Base-by-base conservation (phyloP, 1,140 invertebrate species). In the Centruroides vittatus region DNA sequence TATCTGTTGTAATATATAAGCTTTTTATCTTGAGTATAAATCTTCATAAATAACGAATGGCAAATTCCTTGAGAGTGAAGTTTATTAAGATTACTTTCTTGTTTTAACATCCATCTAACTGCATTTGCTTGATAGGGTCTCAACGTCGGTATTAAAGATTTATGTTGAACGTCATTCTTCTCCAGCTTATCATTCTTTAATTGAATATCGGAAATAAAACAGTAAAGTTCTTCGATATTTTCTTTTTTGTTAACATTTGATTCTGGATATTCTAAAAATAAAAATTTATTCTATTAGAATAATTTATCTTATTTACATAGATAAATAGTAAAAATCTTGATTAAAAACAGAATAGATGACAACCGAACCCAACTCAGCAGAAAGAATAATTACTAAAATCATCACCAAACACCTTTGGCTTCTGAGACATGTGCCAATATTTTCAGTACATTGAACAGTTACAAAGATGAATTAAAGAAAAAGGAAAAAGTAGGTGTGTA, bases 71-170 rank as follows among this genome's bases (percentile, higher is more conserved):
- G 61, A 11, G 60, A 60, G 59, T 72, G 69, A 57, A 65, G 7
- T 60, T 12, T 55, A 46, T 12, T 48, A 46, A 46, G 53, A 47
- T 57, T 47, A 7, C 68, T 64, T 73, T 85, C 83, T 61, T 77
- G 72, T 12, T 70, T 59, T 3, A 86, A 64, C 84, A 88, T 86
- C 86, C 86, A 88, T 47, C 68, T 67, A 0, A 88, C 82, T 54
- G 83, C 83, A 48, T 76, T 66, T 65, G 75, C 70, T 70, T 88
- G 86, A 70, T 88, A 88, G 6, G 76, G 74, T 59, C 85, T 72
- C n/a, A 88, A 70, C 52, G 59, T 64, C 8, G 79, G 79, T 41
- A 75, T 71, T 23, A 81, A 65, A 53, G 23, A 51, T n/a, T 41
- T 9, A 47, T 63, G 61, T 35, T 12, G 58, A 55, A 54, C 57